Conservation (phyloP, 2,113 vertebrate species). For the Engystomops pustulosus region DNA sequence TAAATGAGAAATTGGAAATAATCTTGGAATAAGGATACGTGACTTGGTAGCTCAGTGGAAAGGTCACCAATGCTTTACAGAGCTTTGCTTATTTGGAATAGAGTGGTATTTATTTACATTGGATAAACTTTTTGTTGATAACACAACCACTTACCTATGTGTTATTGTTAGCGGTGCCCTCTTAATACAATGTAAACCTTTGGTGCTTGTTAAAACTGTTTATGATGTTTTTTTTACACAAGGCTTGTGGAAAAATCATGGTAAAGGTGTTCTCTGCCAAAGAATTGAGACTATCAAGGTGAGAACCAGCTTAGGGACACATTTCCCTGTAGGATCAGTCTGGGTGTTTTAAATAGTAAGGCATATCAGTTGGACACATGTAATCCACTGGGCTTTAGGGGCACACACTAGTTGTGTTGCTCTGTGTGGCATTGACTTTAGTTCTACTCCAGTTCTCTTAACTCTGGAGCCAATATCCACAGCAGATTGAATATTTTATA, state of each 20-base stretch:
- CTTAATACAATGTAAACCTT: background rate
- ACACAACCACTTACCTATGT: background rate
- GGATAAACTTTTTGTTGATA: background rate
- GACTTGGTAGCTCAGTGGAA: background rate
- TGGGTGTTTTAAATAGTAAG: too few relatives aligned
- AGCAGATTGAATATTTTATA: too few relatives aligned
- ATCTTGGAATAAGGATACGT: background rate
- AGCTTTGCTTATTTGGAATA: background rate
- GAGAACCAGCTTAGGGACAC: too few relatives aligned
- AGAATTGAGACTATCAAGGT: background rate
- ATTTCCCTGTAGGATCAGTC: too few relatives aligned
- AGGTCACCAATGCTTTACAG: background rate
- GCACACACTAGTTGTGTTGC: too few relatives aligned
- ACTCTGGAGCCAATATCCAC: too few relatives aligned
- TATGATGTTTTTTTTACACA: background rate
- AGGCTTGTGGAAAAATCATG: background rate
- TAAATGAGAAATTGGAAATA: background rate
- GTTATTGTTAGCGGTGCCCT: background rate
- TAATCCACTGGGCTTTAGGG: too few relatives aligned
- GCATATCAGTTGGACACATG: too few relatives aligned
- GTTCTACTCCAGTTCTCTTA: too few relatives aligned
- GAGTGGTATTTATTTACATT: background rate
- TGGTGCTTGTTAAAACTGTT: background rate
- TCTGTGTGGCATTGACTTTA: too few relatives aligned
- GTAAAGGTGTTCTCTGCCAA: background rate